phyloP scores from a whole-genome alignment of 64 coral and sea anemone species.

The Stichodactyla mertensii region DNA sequence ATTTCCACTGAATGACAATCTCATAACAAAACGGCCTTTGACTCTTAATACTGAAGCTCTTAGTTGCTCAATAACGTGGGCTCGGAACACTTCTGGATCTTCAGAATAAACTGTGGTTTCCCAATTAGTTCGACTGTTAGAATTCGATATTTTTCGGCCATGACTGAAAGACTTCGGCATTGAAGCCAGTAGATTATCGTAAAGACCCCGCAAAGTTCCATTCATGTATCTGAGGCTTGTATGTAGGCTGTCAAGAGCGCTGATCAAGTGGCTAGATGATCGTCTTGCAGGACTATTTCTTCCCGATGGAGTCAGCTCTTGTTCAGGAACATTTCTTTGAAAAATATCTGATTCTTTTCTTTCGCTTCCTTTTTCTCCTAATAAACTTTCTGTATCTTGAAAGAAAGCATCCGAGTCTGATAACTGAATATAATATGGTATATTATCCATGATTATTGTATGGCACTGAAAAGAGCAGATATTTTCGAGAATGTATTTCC shows the following conservation, averaged over 20 bases:
- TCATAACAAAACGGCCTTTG: not conserved
- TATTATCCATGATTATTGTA: not conserved
- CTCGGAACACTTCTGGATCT: not conserved
- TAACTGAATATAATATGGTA: not conserved
- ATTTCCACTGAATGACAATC: not conserved
- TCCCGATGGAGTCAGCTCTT: not conserved
- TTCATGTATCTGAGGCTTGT: not conserved
- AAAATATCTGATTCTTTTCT: not conserved
- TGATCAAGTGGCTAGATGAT: not conserved
- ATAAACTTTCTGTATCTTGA: not conserved
- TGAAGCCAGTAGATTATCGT: not conserved
- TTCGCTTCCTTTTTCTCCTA: not conserved
- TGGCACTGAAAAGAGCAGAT: not conserved
- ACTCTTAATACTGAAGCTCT: not conserved
- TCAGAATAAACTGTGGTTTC: not conserved
- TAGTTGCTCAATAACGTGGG: not conserved
- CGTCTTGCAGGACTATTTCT: not conserved
- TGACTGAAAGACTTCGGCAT: slow-evolving; percentile 6
- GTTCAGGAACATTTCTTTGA: not conserved
- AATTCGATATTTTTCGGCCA: not conserved
- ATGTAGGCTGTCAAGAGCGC: not conserved
- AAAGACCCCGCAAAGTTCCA: not conserved
- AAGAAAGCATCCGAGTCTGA: not conserved
- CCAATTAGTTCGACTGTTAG: not conserved
- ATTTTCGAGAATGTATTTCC: slow-evolving; percentile 2